A percentile compares a stretch with the other conserved stretches of the same genome.
Evolutionary conservation across 2,113 vertebrate species (phyloP).

Genomic region (Rhipidura dahli): DNA sequence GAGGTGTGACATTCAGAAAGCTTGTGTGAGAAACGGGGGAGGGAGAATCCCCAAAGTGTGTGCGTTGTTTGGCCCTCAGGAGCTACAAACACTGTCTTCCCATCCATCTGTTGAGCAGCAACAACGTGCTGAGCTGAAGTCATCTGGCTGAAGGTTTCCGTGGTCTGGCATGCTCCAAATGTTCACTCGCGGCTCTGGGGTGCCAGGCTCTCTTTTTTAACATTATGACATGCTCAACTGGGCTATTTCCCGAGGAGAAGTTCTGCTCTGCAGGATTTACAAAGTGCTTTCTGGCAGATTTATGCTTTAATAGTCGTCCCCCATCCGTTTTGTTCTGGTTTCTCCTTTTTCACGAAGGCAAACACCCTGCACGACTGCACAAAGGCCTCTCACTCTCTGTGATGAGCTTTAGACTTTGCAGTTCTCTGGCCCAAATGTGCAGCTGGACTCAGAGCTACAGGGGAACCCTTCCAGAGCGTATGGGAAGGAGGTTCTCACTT

Average conservation of each 20-base stretch:
- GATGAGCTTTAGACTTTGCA: not conserved
- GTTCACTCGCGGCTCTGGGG: not conserved
- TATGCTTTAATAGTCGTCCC: not conserved
- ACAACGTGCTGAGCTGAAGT: not conserved
- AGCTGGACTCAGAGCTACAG: not conserved
- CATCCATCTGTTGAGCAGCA: not conserved
- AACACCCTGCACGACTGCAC: not conserved
- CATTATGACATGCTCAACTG: rapidly evolving
- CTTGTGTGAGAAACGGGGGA: not conserved
- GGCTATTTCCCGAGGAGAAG: rapidly evolving
- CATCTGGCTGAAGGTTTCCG: not conserved
- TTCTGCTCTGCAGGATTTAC: not conserved
- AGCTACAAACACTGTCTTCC: not conserved
- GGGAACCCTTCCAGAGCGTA: not conserved
- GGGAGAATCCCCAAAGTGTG: not conserved
- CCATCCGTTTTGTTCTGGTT: not conserved
- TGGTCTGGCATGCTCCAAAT: not conserved
- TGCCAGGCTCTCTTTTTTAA: not conserved
- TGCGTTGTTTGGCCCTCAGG: not conserved
- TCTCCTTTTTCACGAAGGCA: rapidly evolving
- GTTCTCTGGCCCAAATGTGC: not conserved
- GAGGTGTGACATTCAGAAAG: not conserved
- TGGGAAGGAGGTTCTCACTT: not conserved
- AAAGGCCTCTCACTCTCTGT: not conserved
- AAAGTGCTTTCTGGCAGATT: not conserved